A percentile compares a stretch with the other conserved stretches of the same genome.
Conservation (phyloP, 2,797 vertebrate species). For the Onychomys torridus region DNA sequence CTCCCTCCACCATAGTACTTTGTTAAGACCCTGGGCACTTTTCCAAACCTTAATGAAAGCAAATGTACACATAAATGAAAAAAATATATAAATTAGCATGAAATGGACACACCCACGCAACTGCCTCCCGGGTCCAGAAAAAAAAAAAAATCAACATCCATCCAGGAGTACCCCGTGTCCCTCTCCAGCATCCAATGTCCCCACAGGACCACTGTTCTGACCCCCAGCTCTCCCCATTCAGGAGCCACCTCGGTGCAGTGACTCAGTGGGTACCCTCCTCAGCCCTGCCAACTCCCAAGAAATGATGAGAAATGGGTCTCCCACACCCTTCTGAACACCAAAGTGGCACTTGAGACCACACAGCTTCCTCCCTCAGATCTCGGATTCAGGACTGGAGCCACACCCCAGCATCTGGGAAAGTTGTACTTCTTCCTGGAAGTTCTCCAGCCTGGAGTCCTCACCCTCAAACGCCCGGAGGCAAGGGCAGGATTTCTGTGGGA, state of each 20-base stretch:
- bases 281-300: not conserved
- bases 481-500: not conserved
- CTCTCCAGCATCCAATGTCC: not conserved
- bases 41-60: not conserved
- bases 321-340: no score
- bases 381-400: no score
- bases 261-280: not conserved
- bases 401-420: no score
- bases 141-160: not conserved
- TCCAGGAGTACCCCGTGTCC: rapidly evolving
- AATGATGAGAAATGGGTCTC: not conserved
- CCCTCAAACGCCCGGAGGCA: rapidly evolving
- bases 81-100: not conserved
- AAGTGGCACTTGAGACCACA: not conserved
- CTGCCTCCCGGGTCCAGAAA: not conserved
- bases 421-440: rapidly evolving
- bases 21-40: not conserved
- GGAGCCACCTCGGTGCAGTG: not conserved
- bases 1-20: not conserved
- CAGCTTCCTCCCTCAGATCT: not conserved
- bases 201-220: not conserved
- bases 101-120: rapidly evolving
- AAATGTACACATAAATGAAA: not conserved
- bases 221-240: not conserved
- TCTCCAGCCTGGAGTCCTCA: not conserved